Percentiles rank a stretch among this genome's conserved stretches.
phyloP scores from a whole-genome alignment of 2,888 invertebrate genomes.

The Dryobotodes eremita region DNA sequence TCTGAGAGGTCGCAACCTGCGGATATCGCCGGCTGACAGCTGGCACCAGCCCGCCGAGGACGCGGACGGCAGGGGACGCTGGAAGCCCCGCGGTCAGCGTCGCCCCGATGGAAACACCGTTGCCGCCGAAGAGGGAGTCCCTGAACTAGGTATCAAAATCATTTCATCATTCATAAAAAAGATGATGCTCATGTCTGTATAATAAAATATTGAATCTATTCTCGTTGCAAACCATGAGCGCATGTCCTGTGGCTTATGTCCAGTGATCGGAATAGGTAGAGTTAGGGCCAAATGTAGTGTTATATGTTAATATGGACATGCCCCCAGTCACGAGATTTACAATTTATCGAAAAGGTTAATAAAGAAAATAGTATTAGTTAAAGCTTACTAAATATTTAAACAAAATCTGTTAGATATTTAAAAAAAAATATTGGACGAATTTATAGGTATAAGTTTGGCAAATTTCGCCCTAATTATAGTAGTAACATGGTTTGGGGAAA shows the following conservation, averaged over 20 bases:
- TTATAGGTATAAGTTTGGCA: not conserved
- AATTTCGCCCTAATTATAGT: not conserved
- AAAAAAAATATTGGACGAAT: not conserved
- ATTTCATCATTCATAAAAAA: not conserved
- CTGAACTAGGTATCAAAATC: conserved; percentile 37
- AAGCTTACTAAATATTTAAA: not conserved
- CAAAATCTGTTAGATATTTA: not conserved
- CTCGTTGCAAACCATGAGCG: not conserved
- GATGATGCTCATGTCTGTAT: not conserved
- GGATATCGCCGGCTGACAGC: conserved; percentile 90
- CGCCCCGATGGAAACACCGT: conserved; percentile 42
- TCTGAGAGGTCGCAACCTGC: conserved; percentile 82
- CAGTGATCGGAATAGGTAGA: conserved; percentile 2
- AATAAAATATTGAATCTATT: not conserved
- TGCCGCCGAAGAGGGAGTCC: conserved; percentile 21
- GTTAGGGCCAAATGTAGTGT: not conserved
- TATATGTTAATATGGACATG: not conserved
- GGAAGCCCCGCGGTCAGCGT: conserved; percentile 73
- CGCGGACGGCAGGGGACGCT: conserved; percentile 80
- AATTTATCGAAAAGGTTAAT: not conserved
- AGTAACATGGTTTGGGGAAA: not conserved
- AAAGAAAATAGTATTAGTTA: not conserved
- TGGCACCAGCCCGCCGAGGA: conserved; percentile 91
- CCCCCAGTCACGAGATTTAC: not conserved
- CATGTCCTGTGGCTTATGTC: not conserved